Percentiles rank a stretch among this genome's conserved stretches.
phyloP scores from a whole-genome alignment of 2,888 invertebrate genomes.

The Lumbricus terrestris region DNA sequence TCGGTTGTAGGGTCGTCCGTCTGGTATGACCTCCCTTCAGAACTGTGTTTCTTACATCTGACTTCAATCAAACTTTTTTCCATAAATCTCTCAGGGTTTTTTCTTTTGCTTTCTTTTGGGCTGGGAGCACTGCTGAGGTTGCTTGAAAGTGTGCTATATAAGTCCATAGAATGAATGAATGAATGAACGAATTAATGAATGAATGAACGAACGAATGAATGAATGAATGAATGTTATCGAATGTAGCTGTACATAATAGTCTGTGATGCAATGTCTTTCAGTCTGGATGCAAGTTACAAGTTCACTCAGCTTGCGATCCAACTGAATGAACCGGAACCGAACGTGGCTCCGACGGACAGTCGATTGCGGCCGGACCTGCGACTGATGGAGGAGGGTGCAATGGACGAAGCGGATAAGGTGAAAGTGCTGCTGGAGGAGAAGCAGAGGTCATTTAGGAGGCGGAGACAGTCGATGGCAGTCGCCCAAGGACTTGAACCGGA shows the following conservation, averaged over 20 bases:
- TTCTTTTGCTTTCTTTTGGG: no score
- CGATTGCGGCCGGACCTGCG: constrained; percentile 85
- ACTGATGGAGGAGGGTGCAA: constrained; percentile 82
- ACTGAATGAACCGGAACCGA: constrained; percentile 63
- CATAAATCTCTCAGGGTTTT: no score
- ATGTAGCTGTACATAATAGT: not conserved
- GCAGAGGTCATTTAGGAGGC: not conserved
- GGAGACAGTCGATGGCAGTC: not conserved
- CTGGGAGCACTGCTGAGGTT: no score
- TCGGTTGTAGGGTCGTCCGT: no score
- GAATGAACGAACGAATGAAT: no score
- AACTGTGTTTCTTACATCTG: no score
- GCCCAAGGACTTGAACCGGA: not conserved
- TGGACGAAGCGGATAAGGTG: constrained; percentile 58
- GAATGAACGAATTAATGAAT: no score
- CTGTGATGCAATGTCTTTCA: not conserved
- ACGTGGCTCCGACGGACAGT: constrained; percentile 83
- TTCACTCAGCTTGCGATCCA: not conserved
- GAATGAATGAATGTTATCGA: no score
- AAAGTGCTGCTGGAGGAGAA: constrained; percentile 4
- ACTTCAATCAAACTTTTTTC: no score
- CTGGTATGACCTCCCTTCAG: no score
- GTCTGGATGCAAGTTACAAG: not conserved
- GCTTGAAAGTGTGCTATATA: no score
- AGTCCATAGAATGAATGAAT: no score